A percentile compares a stretch with the other conserved stretches of the same genome.
These are phyloP conservation scores for Peromyscus leucopus DNA, from an alignment of 2,113 vertebrate species.

Conservation along the genomic window DNA sequence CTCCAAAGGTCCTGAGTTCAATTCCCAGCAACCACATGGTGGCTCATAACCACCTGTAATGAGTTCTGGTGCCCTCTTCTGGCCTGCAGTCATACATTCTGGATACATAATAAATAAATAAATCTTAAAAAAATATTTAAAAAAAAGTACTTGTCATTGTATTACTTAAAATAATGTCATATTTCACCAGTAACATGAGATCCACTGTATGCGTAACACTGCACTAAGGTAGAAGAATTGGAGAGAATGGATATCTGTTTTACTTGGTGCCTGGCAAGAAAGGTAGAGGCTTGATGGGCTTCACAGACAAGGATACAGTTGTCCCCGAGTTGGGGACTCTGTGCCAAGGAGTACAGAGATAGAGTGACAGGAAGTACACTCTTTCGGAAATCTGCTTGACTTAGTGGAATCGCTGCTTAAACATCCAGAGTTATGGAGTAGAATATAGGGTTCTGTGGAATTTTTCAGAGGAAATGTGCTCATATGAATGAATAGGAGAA, in stretches of 20 bases:
- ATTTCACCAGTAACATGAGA: conserved; percentile 6
- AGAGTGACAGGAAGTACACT: background rate
- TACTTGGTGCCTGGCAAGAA: background rate
- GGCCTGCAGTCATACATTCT: too few relatives aligned
- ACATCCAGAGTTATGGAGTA: conserved; percentile 1
- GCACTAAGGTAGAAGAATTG: background rate
- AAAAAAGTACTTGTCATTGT: conserved; percentile 18
- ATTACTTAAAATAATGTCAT: background rate
- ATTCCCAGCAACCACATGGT: too few relatives aligned
- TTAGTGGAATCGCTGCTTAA: background rate
- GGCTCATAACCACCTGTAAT: too few relatives aligned
- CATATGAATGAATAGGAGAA: background rate
- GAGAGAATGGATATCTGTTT: background rate
- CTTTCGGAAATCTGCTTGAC: background rate
- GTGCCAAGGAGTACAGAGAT: background rate
- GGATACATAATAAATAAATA: too few relatives aligned
- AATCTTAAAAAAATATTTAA: too few relatives aligned
- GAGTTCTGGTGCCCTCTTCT: too few relatives aligned
- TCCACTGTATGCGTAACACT: background rate
- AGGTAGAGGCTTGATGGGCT: background rate
- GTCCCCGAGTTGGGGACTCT: background rate
- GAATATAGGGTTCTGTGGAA: background rate
- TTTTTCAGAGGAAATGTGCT: background rate
- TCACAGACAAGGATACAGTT: background rate
- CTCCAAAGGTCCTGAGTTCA: too few relatives aligned